Evolutionary conservation across 37 sponge, comb jelly and placozoan species (phyloP).

Genomic region (Amphimedon queenslandica): DNA sequence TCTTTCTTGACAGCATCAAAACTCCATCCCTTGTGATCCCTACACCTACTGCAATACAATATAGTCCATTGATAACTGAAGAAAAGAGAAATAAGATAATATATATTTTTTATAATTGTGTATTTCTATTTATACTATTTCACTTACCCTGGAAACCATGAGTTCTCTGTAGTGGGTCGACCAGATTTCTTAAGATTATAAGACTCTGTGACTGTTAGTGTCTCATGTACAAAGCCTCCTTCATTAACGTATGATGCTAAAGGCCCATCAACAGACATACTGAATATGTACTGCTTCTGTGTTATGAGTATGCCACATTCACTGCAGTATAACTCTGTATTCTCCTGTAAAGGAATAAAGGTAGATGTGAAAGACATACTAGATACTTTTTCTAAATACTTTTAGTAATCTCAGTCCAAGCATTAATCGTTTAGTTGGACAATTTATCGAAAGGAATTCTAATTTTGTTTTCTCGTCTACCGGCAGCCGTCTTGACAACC

Average conservation of each 20-base stretch:
- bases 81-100: no score
- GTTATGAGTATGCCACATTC: conserved; percentile 42
- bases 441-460: conserved; percentile 44
- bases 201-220: conserved; percentile 73
- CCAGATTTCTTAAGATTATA: conserved; percentile 28
- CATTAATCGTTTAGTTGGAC: conserved; percentile 59
- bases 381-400: conserved; percentile 10
- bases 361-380: background rate
- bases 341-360: background rate
- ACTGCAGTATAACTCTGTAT: conserved; percentile 57
- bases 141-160: conserved; percentile 92
- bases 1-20: conserved; percentile 60
- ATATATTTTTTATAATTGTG: no score
- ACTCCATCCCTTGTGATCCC: conserved; percentile 78
- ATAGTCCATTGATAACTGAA: conserved; percentile 87
- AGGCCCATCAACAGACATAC: conserved; percentile 63
- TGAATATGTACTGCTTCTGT: conserved; percentile 70
- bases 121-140: no score
- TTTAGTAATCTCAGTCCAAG: conserved; percentile 52
- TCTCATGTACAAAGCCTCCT: conserved; percentile 87
- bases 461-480: conserved; percentile 29
- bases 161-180: conserved; percentile 58
- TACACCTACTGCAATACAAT: conserved; percentile 54
- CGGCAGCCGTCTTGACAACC: conserved; percentile 69
- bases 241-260: conserved; percentile 78